Conservation (phyloP, 2,113 vertebrate species). For the Chamaetylas fuelleborni region DNA sequence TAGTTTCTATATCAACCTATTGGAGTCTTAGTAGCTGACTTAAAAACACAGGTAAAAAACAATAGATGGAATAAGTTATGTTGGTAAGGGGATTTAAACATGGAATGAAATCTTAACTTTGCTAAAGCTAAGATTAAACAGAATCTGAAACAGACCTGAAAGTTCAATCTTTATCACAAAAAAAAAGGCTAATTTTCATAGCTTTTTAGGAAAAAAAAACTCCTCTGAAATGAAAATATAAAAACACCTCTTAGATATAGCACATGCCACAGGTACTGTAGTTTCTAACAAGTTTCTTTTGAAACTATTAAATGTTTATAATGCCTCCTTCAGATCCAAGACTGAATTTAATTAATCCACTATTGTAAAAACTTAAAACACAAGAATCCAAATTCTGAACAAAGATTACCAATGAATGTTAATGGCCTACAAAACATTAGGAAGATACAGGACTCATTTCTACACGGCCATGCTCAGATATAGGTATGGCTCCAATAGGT, state of each 20-base stretch:
- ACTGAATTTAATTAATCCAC: neutral
- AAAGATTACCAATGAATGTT: neutral
- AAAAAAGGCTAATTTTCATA: neutral
- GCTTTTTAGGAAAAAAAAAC: neutral
- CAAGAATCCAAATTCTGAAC: neutral
- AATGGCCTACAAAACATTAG: neutral
- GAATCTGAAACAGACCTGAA: neutral
- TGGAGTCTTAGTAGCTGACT: neutral
- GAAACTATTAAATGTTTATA: neutral
- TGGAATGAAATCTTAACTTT: neutral
- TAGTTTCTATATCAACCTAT: neutral
- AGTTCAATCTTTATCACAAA: neutral
- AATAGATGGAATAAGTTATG: neutral
- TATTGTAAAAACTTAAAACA: neutral
- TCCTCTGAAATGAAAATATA: neutral
- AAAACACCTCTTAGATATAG: neutral
- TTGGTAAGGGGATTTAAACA: neutral
- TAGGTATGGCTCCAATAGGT: fast-evolving
- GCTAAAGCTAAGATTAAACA: neutral
- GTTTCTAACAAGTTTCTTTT: neutral
- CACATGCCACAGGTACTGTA: neutral
- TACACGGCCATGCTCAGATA: neutral
- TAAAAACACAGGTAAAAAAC: neutral
- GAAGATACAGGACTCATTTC: neutral
- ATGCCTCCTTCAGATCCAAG: neutral